These are phyloP conservation scores for Drosophila atripex DNA, from an alignment of 2,888 invertebrate genomes.

Conservation along the genomic window DNA sequence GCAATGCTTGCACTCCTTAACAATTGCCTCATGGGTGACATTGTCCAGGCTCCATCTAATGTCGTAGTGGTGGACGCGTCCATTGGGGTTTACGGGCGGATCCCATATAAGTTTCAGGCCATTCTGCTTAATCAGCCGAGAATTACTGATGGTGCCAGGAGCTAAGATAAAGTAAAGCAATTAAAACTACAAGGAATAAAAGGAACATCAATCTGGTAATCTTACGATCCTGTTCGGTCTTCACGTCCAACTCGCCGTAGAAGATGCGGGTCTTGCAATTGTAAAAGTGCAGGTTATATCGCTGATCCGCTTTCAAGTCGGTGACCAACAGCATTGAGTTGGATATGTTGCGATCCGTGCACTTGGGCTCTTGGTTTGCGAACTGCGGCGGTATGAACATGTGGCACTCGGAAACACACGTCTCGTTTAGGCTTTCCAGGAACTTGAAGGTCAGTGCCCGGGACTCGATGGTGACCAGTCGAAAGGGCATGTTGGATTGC, in stretches of 20 bases:
- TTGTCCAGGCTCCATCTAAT: constrained; percentile 82
- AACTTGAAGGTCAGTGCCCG: constrained; percentile 81
- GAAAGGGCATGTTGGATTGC: constrained; percentile 76
- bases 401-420: constrained; percentile 80
- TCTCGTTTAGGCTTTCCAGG: constrained; percentile 75
- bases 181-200: no score
- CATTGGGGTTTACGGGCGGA: constrained; percentile 82
- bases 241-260: constrained; percentile 80
- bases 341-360: constrained; percentile 71
- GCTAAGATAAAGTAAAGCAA: constrained; percentile 52
- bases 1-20: constrained; percentile 74
- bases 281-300: constrained; percentile 79
- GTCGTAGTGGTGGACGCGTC: constrained; percentile 81
- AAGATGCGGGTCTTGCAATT: constrained; percentile 79
- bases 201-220: neutral
- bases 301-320: constrained; percentile 73
- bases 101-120: constrained; percentile 82
- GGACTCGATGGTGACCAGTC: constrained; percentile 78
- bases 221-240: constrained; percentile 83
- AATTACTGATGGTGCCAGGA: constrained; percentile 82
- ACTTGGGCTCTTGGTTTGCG: constrained; percentile 74
- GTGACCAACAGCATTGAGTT: constrained; percentile 76
- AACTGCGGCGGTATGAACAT: constrained; percentile 69
- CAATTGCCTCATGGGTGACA: constrained; percentile 81
- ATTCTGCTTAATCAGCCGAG: constrained; percentile 77